Evolutionary conservation across 2,888 invertebrate species (phyloP).

Genomic region (Eupeodes luniger): DNA sequence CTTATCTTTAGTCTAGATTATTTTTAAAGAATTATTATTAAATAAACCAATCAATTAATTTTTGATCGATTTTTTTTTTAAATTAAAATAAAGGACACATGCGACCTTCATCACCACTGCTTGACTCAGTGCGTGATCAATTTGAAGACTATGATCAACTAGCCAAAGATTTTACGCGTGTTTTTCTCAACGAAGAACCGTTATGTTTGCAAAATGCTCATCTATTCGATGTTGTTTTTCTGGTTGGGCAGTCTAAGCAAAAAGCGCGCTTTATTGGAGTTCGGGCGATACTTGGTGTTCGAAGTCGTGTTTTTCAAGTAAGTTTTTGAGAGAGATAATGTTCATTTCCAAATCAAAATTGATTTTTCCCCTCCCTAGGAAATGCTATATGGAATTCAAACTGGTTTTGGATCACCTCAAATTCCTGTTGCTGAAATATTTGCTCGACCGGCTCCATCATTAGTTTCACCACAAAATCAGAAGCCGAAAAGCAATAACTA

Average conservation of each 20-base stretch:
- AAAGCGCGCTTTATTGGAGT: constrained; percentile 96
- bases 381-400: constrained; percentile 97
- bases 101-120: constrained; percentile 95
- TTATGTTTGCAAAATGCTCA: constrained; percentile 91
- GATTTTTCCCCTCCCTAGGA: constrained; percentile 86
- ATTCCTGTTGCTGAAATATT: constrained; percentile 95
- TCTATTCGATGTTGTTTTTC: constrained; percentile 95
- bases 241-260: constrained; percentile 96
- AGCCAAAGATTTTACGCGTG: constrained; percentile 95
- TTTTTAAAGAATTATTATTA: too few relatives aligned
- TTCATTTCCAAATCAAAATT: neutral
- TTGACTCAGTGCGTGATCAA: constrained; percentile 96
- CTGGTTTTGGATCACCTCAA: constrained; percentile 96
- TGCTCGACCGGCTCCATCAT: constrained; percentile 93
- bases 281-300: constrained; percentile 94
- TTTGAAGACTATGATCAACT: constrained; percentile 97
- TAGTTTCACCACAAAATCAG: constrained; percentile 93
- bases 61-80: constrained; percentile 84
- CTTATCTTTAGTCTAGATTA: too few relatives aligned
- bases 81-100: constrained; percentile 88
- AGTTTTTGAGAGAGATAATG: constrained; percentile 16
- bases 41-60: too few relatives aligned
- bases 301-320: constrained; percentile 89
- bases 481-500: constrained; percentile 96
- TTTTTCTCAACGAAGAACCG: constrained; percentile 93